Percentiles rank a stretch among this genome's conserved stretches.
Evolutionary conservation across 1,140 invertebrate species (phyloP).

Genomic region (Acyrthosiphon pisum): DNA sequence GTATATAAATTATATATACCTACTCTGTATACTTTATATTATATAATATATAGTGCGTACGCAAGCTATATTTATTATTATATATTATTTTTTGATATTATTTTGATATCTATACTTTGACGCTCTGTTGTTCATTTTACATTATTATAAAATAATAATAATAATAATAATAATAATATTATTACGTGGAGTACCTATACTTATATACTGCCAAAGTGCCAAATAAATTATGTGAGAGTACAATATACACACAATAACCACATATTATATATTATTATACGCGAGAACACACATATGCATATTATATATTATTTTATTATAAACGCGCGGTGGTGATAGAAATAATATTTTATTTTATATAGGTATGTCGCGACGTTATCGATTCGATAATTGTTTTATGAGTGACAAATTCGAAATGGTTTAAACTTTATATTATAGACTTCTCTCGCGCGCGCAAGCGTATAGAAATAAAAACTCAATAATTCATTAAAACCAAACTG

Average conservation of each 20-base stretch:
- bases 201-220: too few species aligned
- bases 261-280: not conserved
- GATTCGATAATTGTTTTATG: slow-evolving; percentile 17
- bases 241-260: not conserved
- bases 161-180: not conserved
- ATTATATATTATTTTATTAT: not conserved
- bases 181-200: not conserved
- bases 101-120: not conserved
- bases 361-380: not conserved
- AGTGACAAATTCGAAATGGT: slow-evolving; percentile 15
- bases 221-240: too few species aligned
- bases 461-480: slow-evolving; percentile 11
- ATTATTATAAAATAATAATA: not conserved
- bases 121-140: not conserved
- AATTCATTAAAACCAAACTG: slow-evolving; percentile 12
- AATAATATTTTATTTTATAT: slow-evolving; percentile 17
- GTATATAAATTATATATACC: not conserved
- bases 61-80: not conserved
- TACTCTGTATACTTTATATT: too few species aligned
- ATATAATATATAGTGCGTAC: too few species aligned
- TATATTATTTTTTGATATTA: not conserved
- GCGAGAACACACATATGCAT: not conserved
- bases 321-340: not conserved
- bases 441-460: not conserved
- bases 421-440: slow-evolving; percentile 3